Conservation (phyloP, 2,888 invertebrate species). For the Epicampocera succincta region DNA sequence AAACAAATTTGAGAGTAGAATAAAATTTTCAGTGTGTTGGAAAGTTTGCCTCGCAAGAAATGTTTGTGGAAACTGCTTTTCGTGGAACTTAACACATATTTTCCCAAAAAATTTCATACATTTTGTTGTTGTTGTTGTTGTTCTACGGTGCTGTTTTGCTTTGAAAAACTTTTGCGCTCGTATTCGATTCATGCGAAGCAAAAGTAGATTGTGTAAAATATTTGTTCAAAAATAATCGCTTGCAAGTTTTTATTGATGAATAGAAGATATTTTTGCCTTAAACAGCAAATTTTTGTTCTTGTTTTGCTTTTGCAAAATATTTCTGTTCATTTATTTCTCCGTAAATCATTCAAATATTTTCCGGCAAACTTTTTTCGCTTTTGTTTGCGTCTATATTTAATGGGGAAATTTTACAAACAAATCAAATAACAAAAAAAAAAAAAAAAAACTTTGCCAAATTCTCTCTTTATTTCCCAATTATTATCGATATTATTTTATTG, state of each 20-base stretch:
- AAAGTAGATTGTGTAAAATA: too few relatives aligned
- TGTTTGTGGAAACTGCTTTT: too few relatives aligned
- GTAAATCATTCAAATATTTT: not conserved
- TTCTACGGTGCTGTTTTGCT: too few relatives aligned
- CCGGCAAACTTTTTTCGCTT: not conserved
- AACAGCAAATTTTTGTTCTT: not conserved
- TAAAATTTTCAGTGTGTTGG: too few relatives aligned
- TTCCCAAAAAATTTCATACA: too few relatives aligned
- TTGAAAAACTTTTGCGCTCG: too few relatives aligned
- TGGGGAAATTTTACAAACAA: conserved; percentile 16
- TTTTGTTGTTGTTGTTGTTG: too few relatives aligned
- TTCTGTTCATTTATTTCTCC: not conserved
- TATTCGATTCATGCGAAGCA: too few relatives aligned
- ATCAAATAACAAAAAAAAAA: conserved; percentile 39
- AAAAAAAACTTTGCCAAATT: conserved; percentile 33
- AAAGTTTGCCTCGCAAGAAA: too few relatives aligned
- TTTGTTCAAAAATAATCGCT: too few relatives aligned
- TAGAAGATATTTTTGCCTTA: conserved; percentile 1
- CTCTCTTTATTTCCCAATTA: conserved; percentile 41
- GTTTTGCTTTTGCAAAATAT: not conserved
- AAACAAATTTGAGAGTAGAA: too few relatives aligned
- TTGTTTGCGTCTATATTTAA: conserved; percentile 10
- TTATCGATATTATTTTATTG: conserved; percentile 52
- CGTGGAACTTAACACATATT: too few relatives aligned
- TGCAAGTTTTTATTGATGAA: not conserved